A percentile compares a stretch with the other conserved stretches of the same genome.
phyloP scores from a whole-genome alignment of 1,140 invertebrate species.

The Drosophila elegans region DNA sequence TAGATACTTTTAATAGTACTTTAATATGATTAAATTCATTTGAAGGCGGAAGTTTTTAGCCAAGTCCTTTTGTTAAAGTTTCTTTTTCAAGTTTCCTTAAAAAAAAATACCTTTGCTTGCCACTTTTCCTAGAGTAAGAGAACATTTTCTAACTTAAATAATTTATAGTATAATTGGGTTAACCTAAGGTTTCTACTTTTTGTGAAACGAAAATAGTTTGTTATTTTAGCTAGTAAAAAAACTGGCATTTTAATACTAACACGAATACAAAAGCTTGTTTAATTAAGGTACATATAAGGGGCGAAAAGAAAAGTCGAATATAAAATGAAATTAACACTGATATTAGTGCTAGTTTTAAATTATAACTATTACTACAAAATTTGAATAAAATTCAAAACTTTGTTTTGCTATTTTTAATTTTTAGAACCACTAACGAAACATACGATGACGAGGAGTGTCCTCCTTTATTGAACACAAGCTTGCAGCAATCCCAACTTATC shows the following conservation, averaged over 20 bases:
- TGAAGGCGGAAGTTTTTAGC: no score
- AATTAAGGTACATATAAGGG: no score
- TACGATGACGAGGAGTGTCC: slow-evolving; percentile 69
- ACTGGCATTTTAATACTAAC: background rate
- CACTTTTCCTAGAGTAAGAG: no score
- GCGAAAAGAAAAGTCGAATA: no score
- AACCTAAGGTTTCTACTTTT: background rate
- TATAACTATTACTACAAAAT: no score
- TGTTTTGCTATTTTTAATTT: background rate
- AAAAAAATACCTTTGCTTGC: no score
- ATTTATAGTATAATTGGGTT: background rate
- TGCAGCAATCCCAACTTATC: slow-evolving; percentile 78
- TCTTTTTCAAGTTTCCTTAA: no score
- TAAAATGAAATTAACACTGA: no score
- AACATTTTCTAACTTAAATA: background rate
- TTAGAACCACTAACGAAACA: slow-evolving; percentile 46
- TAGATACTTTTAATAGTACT: background rate
- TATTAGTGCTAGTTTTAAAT: no score
- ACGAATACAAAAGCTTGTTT: no score
- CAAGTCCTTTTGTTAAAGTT: no score
- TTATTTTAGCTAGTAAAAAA: background rate
- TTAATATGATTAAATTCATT: background rate
- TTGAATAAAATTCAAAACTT: no score
- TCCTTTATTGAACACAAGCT: slow-evolving; percentile 46
- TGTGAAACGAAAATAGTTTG: background rate